Percentiles rank a stretch among this genome's conserved stretches.
These are phyloP conservation scores for Eufriesea mexicana DNA, from an alignment of 1,140 invertebrate genomes.

Conservation along the genomic window DNA sequence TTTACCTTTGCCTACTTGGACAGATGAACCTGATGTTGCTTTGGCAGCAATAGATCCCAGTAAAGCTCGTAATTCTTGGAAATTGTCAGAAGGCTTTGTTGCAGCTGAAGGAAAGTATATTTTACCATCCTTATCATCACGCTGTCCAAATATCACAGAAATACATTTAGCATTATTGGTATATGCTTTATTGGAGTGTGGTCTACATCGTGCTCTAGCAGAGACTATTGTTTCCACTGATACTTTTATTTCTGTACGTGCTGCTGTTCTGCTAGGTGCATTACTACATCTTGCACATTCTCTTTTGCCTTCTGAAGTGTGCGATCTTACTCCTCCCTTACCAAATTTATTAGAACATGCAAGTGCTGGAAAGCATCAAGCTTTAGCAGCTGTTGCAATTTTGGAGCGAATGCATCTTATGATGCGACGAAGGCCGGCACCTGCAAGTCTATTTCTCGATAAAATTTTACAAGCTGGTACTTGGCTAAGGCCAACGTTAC, in stretches of 20 bases:
- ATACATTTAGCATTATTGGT: slow-evolving; percentile 95
- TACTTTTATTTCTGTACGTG: slow-evolving; percentile 93
- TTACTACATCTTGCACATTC: slow-evolving; percentile 93
- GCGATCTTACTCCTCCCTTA: slow-evolving; percentile 90
- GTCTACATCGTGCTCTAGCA: slow-evolving; percentile 93
- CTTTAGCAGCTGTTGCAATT: slow-evolving; percentile 90
- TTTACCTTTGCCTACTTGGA: slow-evolving; percentile 93
- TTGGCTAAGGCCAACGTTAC: slow-evolving; percentile 75
- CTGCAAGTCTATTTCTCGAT: slow-evolving; percentile 92
- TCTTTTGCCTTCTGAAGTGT: slow-evolving; percentile 92
- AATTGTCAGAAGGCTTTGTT: slow-evolving; percentile 95
- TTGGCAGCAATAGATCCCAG: slow-evolving; percentile 93
- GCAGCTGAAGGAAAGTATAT: slow-evolving; percentile 93
- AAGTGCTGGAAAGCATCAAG: slow-evolving; percentile 89
- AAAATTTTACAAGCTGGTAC: slow-evolving; percentile 85
- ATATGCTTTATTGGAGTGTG: slow-evolving; percentile 93
- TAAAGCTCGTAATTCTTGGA: slow-evolving; percentile 89
- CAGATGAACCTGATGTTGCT: slow-evolving; percentile 94
- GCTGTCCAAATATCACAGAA: slow-evolving; percentile 94
- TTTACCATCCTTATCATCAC: slow-evolving; percentile 90
- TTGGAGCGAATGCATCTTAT: slow-evolving; percentile 90
- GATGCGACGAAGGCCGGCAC: slow-evolving; percentile 89
- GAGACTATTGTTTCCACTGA: slow-evolving; percentile 95
- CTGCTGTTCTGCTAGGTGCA: slow-evolving; percentile 94
- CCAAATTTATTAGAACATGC: slow-evolving; percentile 91